Evolutionary conservation across 1,140 invertebrate genomes (phyloP).

Genomic region (Cepaea nemoralis): DNA sequence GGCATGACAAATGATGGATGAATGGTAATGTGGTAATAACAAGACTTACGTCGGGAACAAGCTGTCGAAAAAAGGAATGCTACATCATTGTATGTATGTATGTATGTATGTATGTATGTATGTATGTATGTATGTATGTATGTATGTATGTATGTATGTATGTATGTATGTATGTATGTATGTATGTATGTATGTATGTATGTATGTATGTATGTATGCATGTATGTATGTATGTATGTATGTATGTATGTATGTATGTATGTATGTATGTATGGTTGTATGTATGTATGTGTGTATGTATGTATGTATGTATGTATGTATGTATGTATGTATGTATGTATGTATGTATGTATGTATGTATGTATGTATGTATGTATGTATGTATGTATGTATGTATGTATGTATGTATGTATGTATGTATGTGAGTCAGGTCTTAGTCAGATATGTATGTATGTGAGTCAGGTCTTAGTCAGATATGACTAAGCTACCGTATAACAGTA

Average conservation of each 20-base stretch:
- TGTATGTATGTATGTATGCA: conserved; percentile 13
- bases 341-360: not conserved
- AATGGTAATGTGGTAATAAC: too few relatives aligned
- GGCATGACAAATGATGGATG: too few relatives aligned
- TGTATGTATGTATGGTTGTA: too few relatives aligned
- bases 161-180: conserved; percentile 41
- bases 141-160: conserved; percentile 40
- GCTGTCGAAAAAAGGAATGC: too few relatives aligned
- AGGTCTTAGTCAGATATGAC: too few relatives aligned
- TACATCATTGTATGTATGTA: conserved; percentile 36
- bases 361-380: not conserved
- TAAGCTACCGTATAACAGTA: too few relatives aligned
- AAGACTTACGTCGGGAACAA: too few relatives aligned
- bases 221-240: not conserved
- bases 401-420: conserved; percentile 6
- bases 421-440: too few relatives aligned
- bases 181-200: conserved; percentile 40
- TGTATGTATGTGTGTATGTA: too few relatives aligned
- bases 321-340: too few relatives aligned
- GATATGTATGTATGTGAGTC: too few relatives aligned
- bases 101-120: conserved; percentile 44
- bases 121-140: conserved; percentile 43
- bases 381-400: conserved; percentile 13
- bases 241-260: not conserved
- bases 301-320: too few relatives aligned